Conservation (phyloP, 2,113 vertebrate genomes). For the Poecile atricapillus region DNA sequence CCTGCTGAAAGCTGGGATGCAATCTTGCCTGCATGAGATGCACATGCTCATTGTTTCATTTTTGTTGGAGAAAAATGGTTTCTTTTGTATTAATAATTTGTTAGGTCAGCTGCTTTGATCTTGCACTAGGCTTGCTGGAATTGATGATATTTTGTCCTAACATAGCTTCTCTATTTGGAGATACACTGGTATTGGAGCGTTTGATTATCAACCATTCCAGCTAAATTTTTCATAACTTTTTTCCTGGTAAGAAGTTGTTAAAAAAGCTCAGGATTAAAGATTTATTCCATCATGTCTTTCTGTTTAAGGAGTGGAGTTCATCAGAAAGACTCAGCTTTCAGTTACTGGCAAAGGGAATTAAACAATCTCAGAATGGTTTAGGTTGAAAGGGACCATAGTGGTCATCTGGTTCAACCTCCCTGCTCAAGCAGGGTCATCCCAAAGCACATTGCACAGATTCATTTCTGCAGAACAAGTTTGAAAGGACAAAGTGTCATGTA, state of each 20-base stretch:
- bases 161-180: neutral
- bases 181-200: neutral
- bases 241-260: neutral
- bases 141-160: neutral
- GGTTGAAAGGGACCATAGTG: neutral
- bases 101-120: constrained; percentile 3
- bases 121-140: neutral
- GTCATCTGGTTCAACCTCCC: neutral
- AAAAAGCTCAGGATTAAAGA: neutral
- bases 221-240: neutral
- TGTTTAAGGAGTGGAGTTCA: neutral
- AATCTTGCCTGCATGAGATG: neutral
- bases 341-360: neutral
- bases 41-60: neutral
- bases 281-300: neutral
- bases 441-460: neutral
- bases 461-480: neutral
- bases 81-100: constrained; percentile 10
- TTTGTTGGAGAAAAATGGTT: neutral
- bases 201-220: neutral
- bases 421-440: neutral
- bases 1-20: neutral
- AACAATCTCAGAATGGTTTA: neutral
- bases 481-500: neutral
- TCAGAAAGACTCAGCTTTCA: neutral